phyloP scores from a whole-genome alignment of 2,113 vertebrate species.

The Delphinapterus leucas region DNA sequence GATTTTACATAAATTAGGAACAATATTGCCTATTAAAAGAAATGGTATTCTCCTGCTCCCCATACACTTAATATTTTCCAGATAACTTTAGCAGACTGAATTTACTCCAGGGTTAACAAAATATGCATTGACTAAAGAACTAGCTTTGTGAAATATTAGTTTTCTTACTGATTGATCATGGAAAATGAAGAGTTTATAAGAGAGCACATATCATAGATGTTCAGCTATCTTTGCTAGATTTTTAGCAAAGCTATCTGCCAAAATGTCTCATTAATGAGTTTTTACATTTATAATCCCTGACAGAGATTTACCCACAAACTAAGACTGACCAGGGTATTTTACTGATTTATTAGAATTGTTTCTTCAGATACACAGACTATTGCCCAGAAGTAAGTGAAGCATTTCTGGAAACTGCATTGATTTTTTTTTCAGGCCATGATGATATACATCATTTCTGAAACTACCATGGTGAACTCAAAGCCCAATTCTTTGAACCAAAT shows the following conservation, averaged over 20 bases:
- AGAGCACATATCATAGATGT: neutral
- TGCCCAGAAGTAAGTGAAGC: neutral
- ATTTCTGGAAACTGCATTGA: neutral
- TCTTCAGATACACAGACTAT: neutral
- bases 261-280: neutral
- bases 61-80: neutral
- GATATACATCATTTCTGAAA: neutral
- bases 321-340: neutral
- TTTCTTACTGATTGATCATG: conserved; percentile 14
- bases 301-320: neutral
- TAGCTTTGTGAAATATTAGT: neutral
- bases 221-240: neutral
- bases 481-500: neutral
- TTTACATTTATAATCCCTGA: neutral
- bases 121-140: neutral
- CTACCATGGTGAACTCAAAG: neutral
- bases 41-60: neutral
- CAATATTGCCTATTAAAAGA: neutral
- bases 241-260: neutral
- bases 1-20: neutral
- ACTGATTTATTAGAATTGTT: neutral
- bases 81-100: neutral
- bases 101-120: neutral
- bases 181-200: conserved; percentile 31
- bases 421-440: neutral